phyloP scores from a whole-genome alignment of 2,113 vertebrate species.

The Pteronura brasiliensis region DNA sequence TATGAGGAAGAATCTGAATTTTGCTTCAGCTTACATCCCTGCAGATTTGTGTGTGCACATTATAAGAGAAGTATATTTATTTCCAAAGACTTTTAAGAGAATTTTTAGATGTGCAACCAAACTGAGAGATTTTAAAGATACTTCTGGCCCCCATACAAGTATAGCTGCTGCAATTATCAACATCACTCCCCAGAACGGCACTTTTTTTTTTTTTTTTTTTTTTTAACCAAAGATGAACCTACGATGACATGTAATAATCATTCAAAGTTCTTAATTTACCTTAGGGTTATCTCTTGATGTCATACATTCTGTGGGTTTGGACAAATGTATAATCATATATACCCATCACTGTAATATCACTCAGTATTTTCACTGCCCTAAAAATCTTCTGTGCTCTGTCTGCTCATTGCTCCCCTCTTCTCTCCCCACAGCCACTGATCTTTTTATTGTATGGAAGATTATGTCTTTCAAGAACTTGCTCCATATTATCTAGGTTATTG shows the following conservation, averaged over 20 bases:
- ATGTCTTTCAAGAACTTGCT: not conserved
- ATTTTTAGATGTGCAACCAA: not conserved
- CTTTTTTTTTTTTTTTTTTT: not conserved
- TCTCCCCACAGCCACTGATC: not conserved
- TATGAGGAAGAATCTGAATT: not conserved
- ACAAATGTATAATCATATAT: not conserved
- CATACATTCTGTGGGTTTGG: not conserved
- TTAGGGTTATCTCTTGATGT: not conserved
- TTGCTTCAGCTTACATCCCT: not conserved
- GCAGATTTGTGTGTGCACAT: not conserved
- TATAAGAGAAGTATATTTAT: not conserved
- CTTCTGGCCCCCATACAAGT: not conserved
- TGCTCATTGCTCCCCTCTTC: not conserved
- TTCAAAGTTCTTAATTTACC: not conserved
- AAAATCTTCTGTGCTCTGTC: not conserved
- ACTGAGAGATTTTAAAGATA: not conserved
- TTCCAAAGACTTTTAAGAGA: not conserved
- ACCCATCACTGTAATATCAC: not conserved
- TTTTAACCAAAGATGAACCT: not conserved
- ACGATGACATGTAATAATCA: not conserved
- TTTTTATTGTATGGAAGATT: not conserved
- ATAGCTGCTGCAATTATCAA: not conserved
- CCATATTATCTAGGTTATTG: not conserved
- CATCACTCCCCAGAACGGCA: not conserved
- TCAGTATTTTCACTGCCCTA: not conserved